phyloP scores from a whole-genome alignment of 2,888 invertebrate genomes.

The Dicycla oo region DNA sequence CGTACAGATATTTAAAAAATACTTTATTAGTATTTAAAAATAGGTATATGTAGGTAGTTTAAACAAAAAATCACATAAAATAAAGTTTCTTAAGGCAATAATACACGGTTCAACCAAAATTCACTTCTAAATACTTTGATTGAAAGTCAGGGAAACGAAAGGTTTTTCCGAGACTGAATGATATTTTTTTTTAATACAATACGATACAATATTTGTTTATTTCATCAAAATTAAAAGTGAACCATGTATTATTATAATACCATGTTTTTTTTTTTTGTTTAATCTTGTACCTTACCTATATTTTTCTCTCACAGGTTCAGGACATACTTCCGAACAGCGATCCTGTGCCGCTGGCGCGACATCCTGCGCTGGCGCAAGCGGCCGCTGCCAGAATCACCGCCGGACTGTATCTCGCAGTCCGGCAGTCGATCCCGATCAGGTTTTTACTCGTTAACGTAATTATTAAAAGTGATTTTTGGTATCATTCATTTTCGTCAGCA shows the following conservation, averaged over 20 bases:
- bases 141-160: not conserved
- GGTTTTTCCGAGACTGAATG: not conserved
- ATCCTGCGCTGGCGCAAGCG: conserved; percentile 80
- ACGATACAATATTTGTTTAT: not conserved
- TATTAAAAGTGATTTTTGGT: conserved; percentile 85
- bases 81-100: not conserved
- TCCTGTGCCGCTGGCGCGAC: conserved; percentile 91
- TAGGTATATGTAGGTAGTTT: too few relatives aligned
- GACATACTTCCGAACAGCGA: conserved; percentile 92
- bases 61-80: not conserved
- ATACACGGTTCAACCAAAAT: not conserved
- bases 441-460: conserved; percentile 91
- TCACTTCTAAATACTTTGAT: not conserved
- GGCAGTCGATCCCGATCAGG: conserved; percentile 91
- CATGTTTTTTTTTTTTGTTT: too few relatives aligned
- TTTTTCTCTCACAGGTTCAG: conserved; percentile 89
- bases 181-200: not conserved
- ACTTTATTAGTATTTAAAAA: not conserved
- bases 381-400: conserved; percentile 86
- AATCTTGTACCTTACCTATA: not conserved
- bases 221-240: too few relatives aligned
- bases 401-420: conserved; percentile 88
- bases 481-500: conserved; percentile 66
- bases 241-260: too few relatives aligned
- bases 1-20: not conserved